These are phyloP conservation scores for Epicampocera succincta DNA, from an alignment of 2,888 invertebrate genomes.

Conservation along the genomic window DNA sequence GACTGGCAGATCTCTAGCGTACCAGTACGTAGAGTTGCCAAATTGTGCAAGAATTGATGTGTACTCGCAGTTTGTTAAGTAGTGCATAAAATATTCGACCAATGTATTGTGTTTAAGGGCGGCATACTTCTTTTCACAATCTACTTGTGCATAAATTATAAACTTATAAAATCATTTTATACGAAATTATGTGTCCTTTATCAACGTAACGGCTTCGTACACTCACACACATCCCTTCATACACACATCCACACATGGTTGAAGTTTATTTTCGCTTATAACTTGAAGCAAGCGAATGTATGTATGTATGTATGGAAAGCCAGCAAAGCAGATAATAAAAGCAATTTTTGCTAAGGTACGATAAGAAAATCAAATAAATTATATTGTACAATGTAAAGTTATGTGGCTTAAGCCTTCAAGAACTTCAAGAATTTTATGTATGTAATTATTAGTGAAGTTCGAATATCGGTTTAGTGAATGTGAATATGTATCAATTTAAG, in stretches of 20 bases:
- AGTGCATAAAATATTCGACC: conserved; percentile 10
- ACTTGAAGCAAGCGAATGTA: neutral
- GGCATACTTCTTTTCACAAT: neutral
- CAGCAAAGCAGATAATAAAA: too few relatives aligned
- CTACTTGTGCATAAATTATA: conserved; percentile 37
- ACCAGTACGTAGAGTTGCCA: too few relatives aligned
- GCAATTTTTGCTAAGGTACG: neutral
- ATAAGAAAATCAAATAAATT: neutral
- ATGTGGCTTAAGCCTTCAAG: too few relatives aligned
- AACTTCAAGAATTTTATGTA: too few relatives aligned
- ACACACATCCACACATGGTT: neutral
- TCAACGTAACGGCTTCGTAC: conserved; percentile 22
- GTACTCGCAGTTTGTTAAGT: too few relatives aligned
- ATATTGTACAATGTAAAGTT: too few relatives aligned
- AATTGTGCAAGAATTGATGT: too few relatives aligned
- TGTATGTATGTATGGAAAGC: neutral
- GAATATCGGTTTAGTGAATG: too few relatives aligned
- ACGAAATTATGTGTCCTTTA: neutral
- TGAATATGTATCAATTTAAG: too few relatives aligned
- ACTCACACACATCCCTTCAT: neutral
- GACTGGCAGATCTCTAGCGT: too few relatives aligned
- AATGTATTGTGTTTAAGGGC: neutral
- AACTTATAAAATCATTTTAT: conserved; percentile 27
- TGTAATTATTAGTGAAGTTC: too few relatives aligned
- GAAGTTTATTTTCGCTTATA: conserved; percentile 1